Percentiles rank a stretch among this genome's conserved stretches.
These are phyloP conservation scores for Apistogramma diplotaenia DNA, from an alignment of 2,113 vertebrate species.

Conservation along the genomic window DNA sequence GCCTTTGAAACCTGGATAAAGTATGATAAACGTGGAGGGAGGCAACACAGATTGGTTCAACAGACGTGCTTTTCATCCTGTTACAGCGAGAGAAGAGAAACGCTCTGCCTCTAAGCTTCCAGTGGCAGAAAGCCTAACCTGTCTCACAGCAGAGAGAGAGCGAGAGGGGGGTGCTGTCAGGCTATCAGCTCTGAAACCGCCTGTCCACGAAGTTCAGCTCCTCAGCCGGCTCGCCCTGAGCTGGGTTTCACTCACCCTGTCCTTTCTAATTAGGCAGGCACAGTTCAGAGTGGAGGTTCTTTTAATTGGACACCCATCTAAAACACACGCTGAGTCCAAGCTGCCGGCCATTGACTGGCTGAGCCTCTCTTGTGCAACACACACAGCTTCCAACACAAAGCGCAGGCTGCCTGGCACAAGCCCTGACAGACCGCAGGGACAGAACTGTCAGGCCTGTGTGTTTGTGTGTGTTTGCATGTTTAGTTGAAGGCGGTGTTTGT, in stretches of 20 bases:
- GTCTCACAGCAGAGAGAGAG: conserved; percentile 2
- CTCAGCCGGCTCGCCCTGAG: conserved; percentile 22
- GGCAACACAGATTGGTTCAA: conserved; percentile 32
- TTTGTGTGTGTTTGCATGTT: conserved; percentile 49
- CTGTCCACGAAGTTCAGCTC: conserved; percentile 32
- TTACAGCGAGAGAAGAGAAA: conserved; percentile 16
- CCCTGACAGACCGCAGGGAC: conserved; percentile 59
- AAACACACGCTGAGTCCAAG: conserved; percentile 65
- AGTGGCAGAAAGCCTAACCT: conserved; percentile 24
- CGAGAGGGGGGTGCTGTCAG: background rate
- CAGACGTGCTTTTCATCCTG: conserved; percentile 36
- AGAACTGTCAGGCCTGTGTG: conserved; percentile 49
- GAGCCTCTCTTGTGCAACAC: conserved; percentile 42
- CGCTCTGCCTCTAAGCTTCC: conserved; percentile 18
- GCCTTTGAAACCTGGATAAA: conserved; percentile 47
- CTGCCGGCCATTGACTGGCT: conserved; percentile 57
- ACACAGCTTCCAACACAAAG: conserved; percentile 52
- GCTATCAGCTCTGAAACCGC: conserved; percentile 15
- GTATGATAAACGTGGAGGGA: conserved; percentile 42
- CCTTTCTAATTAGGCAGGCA: conserved; percentile 64
- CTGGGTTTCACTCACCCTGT: conserved; percentile 42
- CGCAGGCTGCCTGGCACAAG: conserved; percentile 50
- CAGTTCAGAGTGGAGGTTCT: conserved; percentile 60
- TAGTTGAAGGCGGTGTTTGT: conserved; percentile 48
- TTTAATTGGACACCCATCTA: conserved; percentile 70